Conservation (phyloP, 2,797 vertebrate genomes). For the Odontamblyopus lacepedii region DNA sequence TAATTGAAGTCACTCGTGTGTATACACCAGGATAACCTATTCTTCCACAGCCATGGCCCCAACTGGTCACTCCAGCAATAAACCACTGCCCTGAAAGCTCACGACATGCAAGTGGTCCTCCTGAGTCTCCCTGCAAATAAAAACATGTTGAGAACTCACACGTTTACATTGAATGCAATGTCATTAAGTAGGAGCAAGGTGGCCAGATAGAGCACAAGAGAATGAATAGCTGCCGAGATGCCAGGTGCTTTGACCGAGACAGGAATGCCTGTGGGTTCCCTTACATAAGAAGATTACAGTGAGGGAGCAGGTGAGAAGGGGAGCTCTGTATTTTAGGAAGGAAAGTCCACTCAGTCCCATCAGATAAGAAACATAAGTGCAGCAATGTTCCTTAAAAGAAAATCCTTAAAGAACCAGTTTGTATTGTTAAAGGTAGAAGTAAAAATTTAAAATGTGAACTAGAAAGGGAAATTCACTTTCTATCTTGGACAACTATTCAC, state of each 20-base stretch:
- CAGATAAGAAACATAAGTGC: constrained; percentile 41
- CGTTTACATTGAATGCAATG: neutral
- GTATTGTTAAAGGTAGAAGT: neutral
- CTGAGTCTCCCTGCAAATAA: constrained; percentile 87
- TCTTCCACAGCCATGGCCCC: constrained; percentile 93
- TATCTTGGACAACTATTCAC: constrained; percentile 29
- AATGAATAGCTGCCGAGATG: constrained; percentile 55
- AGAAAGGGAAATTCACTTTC: constrained; percentile 12
- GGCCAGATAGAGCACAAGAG: constrained; percentile 37
- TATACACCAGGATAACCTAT: constrained; percentile 91
- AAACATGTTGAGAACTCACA: neutral
- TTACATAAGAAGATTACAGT: constrained; percentile 73
- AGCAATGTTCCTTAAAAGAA: constrained; percentile 26
- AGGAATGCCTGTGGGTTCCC: constrained; percentile 64
- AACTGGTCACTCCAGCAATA: constrained; percentile 93
- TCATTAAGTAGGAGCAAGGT: constrained; percentile 12
- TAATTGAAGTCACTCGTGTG: constrained; percentile 85
- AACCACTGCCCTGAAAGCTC: constrained; percentile 90
- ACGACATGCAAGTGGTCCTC: constrained; percentile 89
- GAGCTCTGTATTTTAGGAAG: constrained; percentile 44
- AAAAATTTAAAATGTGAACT: neutral
- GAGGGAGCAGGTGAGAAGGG: constrained; percentile 36
- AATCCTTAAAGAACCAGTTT: constrained; percentile 14
- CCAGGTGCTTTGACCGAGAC: constrained; percentile 65
- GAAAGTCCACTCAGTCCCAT: constrained; percentile 35